phyloP scores from a whole-genome alignment of 1,140 invertebrate genomes.

The Gonatopus flavifemur region DNA sequence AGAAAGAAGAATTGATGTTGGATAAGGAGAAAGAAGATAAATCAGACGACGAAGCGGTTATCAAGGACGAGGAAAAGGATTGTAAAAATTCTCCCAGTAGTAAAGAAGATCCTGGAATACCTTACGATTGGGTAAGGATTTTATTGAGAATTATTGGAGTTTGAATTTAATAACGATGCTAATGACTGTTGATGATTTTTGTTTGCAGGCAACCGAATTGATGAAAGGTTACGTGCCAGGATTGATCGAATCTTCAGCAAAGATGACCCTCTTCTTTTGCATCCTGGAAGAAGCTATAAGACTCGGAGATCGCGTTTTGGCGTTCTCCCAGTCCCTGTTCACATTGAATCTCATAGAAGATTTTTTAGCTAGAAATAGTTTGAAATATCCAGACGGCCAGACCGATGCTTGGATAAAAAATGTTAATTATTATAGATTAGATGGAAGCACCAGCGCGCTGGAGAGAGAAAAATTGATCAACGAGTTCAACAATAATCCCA shows the following conservation, averaged over 20 bases:
- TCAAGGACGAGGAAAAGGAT: slow-evolving; percentile 54
- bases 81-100: slow-evolving; percentile 57
- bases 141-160: too few species aligned
- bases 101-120: slow-evolving; percentile 76
- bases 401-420: slow-evolving; percentile 82
- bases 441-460: slow-evolving; percentile 91
- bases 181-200: slow-evolving; percentile 11
- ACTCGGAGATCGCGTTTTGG: slow-evolving; percentile 87
- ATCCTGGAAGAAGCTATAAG: slow-evolving; percentile 88
- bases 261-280: slow-evolving; percentile 93
- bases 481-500: slow-evolving; percentile 92
- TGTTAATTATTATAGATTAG: slow-evolving; percentile 88
- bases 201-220: slow-evolving; percentile 74
- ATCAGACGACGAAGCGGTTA: slow-evolving; percentile 47
- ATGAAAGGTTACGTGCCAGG: slow-evolving; percentile 87
- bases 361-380: slow-evolving; percentile 79
- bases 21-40: slow-evolving; percentile 63
- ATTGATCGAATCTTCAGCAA: slow-evolving; percentile 90
- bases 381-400: slow-evolving; percentile 66
- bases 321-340: slow-evolving; percentile 96
- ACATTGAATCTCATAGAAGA: slow-evolving; percentile 97
- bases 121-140: slow-evolving; percentile 74
- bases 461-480: slow-evolving; percentile 97
- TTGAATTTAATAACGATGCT: not conserved
- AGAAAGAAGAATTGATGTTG: slow-evolving; percentile 55